A percentile compares a stretch with the other conserved stretches of the same genome.
Evolutionary conservation across 2,888 invertebrate species (phyloP).

Genomic region (Rugalucina vietnamica): DNA sequence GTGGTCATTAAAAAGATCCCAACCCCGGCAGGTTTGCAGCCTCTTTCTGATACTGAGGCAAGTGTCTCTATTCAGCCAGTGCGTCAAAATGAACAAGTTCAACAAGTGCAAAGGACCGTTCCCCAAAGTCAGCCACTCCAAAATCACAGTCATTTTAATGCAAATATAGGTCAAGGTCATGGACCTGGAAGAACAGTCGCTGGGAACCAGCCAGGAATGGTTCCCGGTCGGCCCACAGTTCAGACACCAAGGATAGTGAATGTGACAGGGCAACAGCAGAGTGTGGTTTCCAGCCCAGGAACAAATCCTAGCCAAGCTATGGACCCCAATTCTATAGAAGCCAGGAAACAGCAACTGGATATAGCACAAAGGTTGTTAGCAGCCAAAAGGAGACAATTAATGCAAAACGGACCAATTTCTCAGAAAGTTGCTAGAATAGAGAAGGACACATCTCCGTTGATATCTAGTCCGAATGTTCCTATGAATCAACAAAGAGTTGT

Average conservation of each 20-base stretch:
- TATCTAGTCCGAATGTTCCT: neutral
- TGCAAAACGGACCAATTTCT: neutral
- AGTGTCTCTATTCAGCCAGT: neutral
- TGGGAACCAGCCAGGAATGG: neutral
- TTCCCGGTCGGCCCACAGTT: neutral
- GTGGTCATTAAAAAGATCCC: conserved; percentile 43
- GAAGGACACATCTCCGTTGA: neutral
- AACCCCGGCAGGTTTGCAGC: conserved; percentile 20
- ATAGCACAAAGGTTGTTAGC: conserved; percentile 37
- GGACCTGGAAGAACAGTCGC: neutral
- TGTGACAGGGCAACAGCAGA: neutral
- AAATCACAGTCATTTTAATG: no score
- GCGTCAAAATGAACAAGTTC: no score
- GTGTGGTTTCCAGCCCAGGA: neutral
- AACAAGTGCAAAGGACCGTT: no score
- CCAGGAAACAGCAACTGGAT: conserved; percentile 26
- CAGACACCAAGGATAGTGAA: neutral
- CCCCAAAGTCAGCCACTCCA: no score
- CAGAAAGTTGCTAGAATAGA: neutral
- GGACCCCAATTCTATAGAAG: neutral
- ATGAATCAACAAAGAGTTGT: neutral
- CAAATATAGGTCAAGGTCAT: no score
- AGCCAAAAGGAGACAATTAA: neutral
- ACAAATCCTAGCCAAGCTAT: neutral
- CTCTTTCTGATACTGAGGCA: neutral